Percentiles rank a stretch among this genome's conserved stretches.
phyloP scores from a whole-genome alignment of 2,888 invertebrate species.

The Bellardia bayeri region DNA sequence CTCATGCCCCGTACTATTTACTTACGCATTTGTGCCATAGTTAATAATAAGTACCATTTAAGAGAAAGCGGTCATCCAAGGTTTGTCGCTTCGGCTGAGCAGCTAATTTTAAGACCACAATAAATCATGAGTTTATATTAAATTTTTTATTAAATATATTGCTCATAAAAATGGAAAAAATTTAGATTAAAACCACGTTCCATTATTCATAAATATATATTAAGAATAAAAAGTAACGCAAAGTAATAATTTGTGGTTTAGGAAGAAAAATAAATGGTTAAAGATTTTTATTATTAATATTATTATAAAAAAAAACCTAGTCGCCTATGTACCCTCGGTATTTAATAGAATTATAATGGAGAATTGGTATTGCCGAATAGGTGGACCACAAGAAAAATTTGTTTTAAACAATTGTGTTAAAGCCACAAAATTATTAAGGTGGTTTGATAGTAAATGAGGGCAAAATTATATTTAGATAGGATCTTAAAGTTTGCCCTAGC shows the following conservation, averaged over 20 bases:
- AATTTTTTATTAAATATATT: conserved; percentile 40
- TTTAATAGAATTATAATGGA: not conserved
- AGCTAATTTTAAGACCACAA: conserved; percentile 49
- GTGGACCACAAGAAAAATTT: conserved; percentile 1
- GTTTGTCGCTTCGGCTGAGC: not conserved
- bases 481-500: too few species aligned
- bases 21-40: conserved; percentile 10
- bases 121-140: conserved; percentile 48
- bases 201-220: conserved; percentile 55
- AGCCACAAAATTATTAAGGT: not conserved
- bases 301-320: not conserved
- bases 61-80: not conserved
- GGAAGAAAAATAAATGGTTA: conserved; percentile 11
- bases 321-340: not conserved
- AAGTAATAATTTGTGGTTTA: conserved; percentile 33
- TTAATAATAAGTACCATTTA: not conserved
- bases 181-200: conserved; percentile 40
- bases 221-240: conserved; percentile 17
- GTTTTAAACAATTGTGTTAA: not conserved
- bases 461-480: too few species aligned
- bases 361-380: not conserved
- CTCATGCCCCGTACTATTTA: not conserved
- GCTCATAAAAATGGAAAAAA: conserved; percentile 54
- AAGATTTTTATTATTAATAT: not conserved
- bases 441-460: too few species aligned